These are phyloP conservation scores for Ptychoptera albimana DNA, from an alignment of 2,888 invertebrate species.

Conservation along the genomic window DNA sequence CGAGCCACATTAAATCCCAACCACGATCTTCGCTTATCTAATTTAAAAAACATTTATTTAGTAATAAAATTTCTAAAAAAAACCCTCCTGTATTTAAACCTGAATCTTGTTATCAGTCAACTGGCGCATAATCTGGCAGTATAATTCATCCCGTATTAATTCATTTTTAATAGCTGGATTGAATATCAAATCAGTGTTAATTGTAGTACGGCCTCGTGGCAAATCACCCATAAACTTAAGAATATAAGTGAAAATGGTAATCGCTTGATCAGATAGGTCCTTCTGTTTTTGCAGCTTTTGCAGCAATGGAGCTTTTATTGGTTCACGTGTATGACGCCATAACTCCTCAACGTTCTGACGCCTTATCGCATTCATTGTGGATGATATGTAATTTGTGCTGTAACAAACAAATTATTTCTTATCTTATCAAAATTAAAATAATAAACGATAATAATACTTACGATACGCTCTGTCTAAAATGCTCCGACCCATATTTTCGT, in stretches of 20 bases:
- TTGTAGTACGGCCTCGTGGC: constrained; percentile 59
- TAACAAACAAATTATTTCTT: background rate
- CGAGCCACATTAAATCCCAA: constrained; percentile 90
- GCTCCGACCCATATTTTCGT: constrained; percentile 64
- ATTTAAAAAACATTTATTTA: too few species aligned
- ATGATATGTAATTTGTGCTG: constrained; percentile 22
- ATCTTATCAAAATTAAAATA: background rate
- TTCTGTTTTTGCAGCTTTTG: constrained; percentile 57
- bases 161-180: constrained; percentile 57
- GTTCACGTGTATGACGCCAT: constrained; percentile 70
- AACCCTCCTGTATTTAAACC: constrained; percentile 17
- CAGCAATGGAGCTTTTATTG: constrained; percentile 66
- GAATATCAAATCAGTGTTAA: constrained; percentile 81
- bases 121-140: constrained; percentile 90
- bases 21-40: constrained; percentile 67
- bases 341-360: constrained; percentile 51
- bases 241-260: constrained; percentile 57
- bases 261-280: constrained; percentile 53
- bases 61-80: too few species aligned
- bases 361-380: constrained; percentile 48
- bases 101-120: constrained; percentile 73
- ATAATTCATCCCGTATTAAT: constrained; percentile 72
- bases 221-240: constrained; percentile 82
- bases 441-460: constrained; percentile 3
- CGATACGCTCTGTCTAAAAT: constrained; percentile 43